Evolutionary conservation across 2,113 vertebrate species (phyloP).

Genomic region (Apaloderma vittatum): DNA sequence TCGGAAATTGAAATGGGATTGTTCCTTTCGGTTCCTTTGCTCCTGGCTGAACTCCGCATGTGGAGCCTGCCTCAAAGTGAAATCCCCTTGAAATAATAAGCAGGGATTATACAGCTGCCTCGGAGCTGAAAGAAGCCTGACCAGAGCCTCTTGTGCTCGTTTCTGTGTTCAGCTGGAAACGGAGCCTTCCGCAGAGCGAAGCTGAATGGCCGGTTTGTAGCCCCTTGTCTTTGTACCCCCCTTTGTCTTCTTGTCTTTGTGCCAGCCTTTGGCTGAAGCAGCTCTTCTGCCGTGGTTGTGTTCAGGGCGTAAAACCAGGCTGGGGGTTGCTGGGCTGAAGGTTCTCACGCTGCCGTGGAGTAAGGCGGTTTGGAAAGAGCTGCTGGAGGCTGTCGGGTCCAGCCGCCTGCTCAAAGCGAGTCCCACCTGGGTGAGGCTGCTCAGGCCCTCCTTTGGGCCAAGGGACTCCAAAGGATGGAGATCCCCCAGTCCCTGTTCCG

Average conservation of each 20-base stretch:
- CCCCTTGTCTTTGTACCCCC: neutral
- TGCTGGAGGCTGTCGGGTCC: neutral
- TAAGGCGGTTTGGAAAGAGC: neutral
- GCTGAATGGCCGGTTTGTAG: neutral
- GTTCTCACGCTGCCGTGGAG: neutral
- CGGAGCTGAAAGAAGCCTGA: neutral
- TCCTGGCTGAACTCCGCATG: constrained; percentile 29
- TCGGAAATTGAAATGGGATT: neutral
- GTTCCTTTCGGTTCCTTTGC: constrained; percentile 30
- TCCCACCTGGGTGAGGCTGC: neutral
- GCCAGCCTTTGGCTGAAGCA: neutral
- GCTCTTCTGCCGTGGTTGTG: neutral
- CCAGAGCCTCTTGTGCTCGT: neutral
- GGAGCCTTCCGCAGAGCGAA: neutral
- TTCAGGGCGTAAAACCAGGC: neutral
- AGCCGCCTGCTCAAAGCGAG: neutral
- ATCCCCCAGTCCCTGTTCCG: neutral
- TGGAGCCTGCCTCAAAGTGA: neutral
- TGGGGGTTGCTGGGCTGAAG: neutral
- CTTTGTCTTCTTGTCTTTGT: neutral
- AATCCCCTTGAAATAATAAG: constrained; percentile 46
- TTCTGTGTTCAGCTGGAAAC: neutral
- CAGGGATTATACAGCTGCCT: neutral
- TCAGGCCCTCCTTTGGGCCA: too few species aligned
- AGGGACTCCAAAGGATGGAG: neutral